These are phyloP conservation scores for Phthorimaea operculella DNA, from an alignment of 1,140 invertebrate genomes.

Conservation along the genomic window DNA sequence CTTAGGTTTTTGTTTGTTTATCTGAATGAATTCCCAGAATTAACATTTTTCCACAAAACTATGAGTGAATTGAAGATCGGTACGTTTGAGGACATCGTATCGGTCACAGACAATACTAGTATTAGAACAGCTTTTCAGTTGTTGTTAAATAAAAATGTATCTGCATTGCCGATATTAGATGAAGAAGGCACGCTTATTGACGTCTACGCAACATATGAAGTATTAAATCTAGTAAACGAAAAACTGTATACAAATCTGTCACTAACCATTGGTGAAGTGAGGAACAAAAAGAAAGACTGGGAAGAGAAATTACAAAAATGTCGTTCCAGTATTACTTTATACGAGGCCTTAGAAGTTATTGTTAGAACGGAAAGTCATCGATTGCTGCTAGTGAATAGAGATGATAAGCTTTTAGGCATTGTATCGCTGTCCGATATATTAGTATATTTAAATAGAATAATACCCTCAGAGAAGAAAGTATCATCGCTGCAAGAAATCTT, in stretches of 20 bases:
- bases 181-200: slow-evolving; percentile 51
- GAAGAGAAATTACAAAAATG: slow-evolving; percentile 65
- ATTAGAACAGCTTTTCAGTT: slow-evolving; percentile 57
- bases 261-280: slow-evolving; percentile 54
- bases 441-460: slow-evolving; percentile 62
- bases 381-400: slow-evolving; percentile 62
- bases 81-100: slow-evolving; percentile 52
- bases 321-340: slow-evolving; percentile 63
- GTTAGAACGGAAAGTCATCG: slow-evolving; percentile 67
- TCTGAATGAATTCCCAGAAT: slow-evolving; percentile 59
- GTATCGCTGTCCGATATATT: slow-evolving; percentile 63
- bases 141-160: slow-evolving; percentile 56
- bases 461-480: slow-evolving; percentile 57
- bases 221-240: slow-evolving; percentile 61
- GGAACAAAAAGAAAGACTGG: slow-evolving; percentile 66
- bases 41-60: slow-evolving; percentile 60
- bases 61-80: slow-evolving; percentile 56
- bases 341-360: slow-evolving; percentile 67
- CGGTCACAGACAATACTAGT: slow-evolving; percentile 48
- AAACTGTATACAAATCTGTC: slow-evolving; percentile 62
- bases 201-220: slow-evolving; percentile 63
- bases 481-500: slow-evolving; percentile 62
- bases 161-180: slow-evolving; percentile 56
- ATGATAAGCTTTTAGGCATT: slow-evolving; percentile 56
- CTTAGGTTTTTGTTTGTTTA: slow-evolving; percentile 61